Base-by-base conservation (phyloP, 2,113 vertebrate species). In the Polypterus senegalus region DNA sequence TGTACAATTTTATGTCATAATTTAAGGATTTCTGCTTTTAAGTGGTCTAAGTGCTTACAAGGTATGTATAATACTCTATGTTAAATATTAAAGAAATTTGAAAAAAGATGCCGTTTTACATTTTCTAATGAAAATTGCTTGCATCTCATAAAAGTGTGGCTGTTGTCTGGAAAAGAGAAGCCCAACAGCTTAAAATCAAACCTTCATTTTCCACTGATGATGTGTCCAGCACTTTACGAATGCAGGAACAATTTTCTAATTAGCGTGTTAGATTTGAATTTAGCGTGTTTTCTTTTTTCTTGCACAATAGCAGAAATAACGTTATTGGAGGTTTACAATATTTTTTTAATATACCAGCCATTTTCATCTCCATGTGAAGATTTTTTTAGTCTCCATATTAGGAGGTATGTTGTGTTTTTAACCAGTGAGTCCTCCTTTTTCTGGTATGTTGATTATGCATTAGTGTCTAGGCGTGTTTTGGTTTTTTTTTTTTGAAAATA, bases 1-100 rank as follows among this genome's bases (percentile, higher is more conserved):
- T 81, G 72, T 82, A 79, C 43, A 88, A 82, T 79, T 81, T 80
- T 82, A 81, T 73, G 75, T 78, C 87, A 86, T 86, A 71, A 86
- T 87, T 91, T 78, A 82, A 81, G 79, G 77, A 78, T 63, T 80
- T 68, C 79, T 69, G 79, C 84, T 77, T 81, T 71, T 72, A 53
- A 66, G 65, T 48, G 66, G 77, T 87, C 79, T 64, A 68, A 83
- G 79, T 81, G 82, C 84, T 81, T 83, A 85, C 82, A 77, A 71
- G 77, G 77, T 86, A 73, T 91, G 82, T 83, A 87, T 87, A 87
- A 87, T 81, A 80, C 81, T 78, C 85, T 85, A 84, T 61, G 49
- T 62, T 65, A 67, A 63, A 10, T 55, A 58, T 67, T 9, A 48
- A 57, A 9, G 47, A 46, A 61, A 61, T 11, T 49, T 49, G 51